phyloP scores from a whole-genome alignment of 2,888 invertebrate species.

The Globia sparganii region DNA sequence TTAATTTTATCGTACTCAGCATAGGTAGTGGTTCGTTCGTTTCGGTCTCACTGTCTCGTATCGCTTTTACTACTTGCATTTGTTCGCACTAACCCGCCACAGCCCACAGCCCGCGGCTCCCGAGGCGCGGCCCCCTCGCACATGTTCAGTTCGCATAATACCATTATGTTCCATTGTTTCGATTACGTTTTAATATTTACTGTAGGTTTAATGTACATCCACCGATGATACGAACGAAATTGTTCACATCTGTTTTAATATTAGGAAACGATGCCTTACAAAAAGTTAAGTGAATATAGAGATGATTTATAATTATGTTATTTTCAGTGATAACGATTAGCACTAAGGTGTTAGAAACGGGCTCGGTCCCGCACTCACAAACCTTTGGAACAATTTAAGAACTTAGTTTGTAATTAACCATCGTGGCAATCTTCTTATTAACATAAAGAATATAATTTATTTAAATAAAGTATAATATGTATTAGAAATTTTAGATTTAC shows the following conservation, averaged over 20 bases:
- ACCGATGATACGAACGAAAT: slow-evolving; percentile 85
- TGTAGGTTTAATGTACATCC: slow-evolving; percentile 87
- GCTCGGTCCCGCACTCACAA: slow-evolving; percentile 82
- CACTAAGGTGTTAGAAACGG: slow-evolving; percentile 83
- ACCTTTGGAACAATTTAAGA: slow-evolving; percentile 89
- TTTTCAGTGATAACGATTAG: slow-evolving; percentile 88
- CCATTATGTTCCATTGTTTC: slow-evolving; percentile 77
- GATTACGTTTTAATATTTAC: slow-evolving; percentile 77
- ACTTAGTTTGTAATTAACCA: slow-evolving; percentile 90
- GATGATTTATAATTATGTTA: slow-evolving; percentile 89
- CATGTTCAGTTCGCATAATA: slow-evolving; percentile 73
- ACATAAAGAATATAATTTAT: slow-evolving; percentile 90
- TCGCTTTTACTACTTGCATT: slow-evolving; percentile 63
- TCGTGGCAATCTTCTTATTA: slow-evolving; percentile 89
- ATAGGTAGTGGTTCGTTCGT: slow-evolving; percentile 73
- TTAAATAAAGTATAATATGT: slow-evolving; percentile 89
- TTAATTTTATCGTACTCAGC: slow-evolving; percentile 69
- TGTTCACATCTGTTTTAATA: slow-evolving; percentile 87
- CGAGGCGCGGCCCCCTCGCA: slow-evolving; percentile 50
- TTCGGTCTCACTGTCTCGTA: slow-evolving; percentile 72
- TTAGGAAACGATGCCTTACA: slow-evolving; percentile 89
- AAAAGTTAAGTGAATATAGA: slow-evolving; percentile 89
- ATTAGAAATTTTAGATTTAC: slow-evolving; percentile 91
- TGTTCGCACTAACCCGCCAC: slow-evolving; percentile 64
- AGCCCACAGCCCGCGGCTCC: slow-evolving; percentile 29